These are phyloP conservation scores for Pachyseris speciosa DNA, from an alignment of 64 coral and sea anemone genomes.

Conservation along the genomic window DNA sequence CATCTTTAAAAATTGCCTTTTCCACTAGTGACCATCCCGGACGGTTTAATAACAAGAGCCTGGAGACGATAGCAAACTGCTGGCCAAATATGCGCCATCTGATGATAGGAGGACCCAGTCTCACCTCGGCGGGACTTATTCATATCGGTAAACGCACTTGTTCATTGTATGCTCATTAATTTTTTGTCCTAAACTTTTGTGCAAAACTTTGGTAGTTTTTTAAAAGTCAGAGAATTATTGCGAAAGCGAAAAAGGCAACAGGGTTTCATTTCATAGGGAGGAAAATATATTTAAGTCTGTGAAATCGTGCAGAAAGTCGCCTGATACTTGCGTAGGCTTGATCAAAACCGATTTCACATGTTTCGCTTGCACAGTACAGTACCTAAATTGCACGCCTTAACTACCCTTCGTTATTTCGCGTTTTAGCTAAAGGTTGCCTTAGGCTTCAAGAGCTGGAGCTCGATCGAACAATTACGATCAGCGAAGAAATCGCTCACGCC, in stretches of 20 bases:
- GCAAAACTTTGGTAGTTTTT: too few species aligned
- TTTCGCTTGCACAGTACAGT: too few species aligned
- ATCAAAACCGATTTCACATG: too few species aligned
- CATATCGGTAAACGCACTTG: constrained; percentile 68
- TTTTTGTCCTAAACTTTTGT: too few species aligned
- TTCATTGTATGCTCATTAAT: too few species aligned
- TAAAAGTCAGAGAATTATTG: too few species aligned
- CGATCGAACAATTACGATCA: constrained; percentile 49
- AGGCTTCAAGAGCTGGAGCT: constrained; percentile 86
- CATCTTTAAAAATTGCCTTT: not conserved
- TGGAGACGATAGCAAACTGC: constrained; percentile 87
- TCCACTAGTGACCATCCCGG: constrained; percentile 68
- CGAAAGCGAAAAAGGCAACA: too few species aligned
- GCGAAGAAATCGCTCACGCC: constrained; percentile 76
- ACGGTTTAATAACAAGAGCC: constrained; percentile 90
- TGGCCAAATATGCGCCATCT: constrained; percentile 81
- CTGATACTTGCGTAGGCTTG: too few species aligned
- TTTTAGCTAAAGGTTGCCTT: constrained; percentile 72
- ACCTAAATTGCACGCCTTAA: too few species aligned
- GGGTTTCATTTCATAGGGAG: too few species aligned
- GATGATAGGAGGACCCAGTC: constrained; percentile 68
- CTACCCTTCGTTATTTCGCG: not conserved
- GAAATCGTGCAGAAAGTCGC: too few species aligned
- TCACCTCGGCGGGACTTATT: constrained; percentile 72
- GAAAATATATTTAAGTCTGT: too few species aligned